Evolutionary conservation across 2,113 vertebrate species (phyloP).

Genomic region (Trematocara macrostoma): DNA sequence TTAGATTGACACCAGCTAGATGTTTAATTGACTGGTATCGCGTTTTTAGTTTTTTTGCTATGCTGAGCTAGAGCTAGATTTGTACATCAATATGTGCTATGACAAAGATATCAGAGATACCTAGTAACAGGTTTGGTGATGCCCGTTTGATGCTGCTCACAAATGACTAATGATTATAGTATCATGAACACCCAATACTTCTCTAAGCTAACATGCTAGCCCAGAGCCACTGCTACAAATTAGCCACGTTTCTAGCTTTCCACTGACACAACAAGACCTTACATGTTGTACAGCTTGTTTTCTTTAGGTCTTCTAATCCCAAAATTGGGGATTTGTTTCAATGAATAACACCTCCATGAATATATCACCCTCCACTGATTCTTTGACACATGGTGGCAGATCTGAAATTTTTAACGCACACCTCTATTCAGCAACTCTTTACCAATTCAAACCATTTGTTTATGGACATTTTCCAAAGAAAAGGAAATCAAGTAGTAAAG

Average conservation of each 20-base stretch:
- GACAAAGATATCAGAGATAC: background rate
- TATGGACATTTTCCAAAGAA: conserved; percentile 4
- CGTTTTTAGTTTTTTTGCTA: background rate
- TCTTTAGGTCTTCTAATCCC: background rate
- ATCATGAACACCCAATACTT: background rate
- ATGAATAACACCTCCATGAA: background rate
- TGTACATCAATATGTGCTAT: background rate
- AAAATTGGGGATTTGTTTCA: background rate
- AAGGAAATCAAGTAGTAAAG: background rate
- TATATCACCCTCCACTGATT: background rate
- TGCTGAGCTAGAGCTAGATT: background rate
- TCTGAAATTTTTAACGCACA: background rate
- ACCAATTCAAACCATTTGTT: background rate
- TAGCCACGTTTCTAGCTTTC: background rate
- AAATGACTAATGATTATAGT: background rate
- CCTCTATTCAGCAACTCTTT: background rate
- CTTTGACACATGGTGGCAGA: background rate
- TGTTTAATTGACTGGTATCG: background rate
- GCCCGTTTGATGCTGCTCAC: background rate
- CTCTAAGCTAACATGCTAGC: background rate
- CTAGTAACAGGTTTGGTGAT: background rate
- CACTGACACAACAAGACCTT: background rate
- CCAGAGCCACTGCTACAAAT: background rate
- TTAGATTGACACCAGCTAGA: background rate
- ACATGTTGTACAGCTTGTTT: background rate